Percentiles rank a stretch among this genome's conserved stretches.
These are phyloP conservation scores for Melanocharis versteri DNA, from an alignment of 2,113 vertebrate genomes.

Conservation along the genomic window DNA sequence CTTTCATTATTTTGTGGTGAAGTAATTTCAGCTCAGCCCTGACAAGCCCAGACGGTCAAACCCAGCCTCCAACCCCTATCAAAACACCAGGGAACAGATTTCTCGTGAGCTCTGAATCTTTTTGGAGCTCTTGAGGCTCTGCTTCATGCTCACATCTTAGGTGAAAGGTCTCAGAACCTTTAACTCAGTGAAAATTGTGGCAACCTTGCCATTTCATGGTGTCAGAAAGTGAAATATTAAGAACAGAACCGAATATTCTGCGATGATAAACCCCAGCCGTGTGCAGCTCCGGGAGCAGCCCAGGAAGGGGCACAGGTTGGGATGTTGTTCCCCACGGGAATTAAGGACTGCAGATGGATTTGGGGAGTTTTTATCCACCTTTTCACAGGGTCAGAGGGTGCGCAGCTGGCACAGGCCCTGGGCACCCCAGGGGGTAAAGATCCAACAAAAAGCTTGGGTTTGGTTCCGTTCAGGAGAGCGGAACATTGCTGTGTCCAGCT, in stretches of 20 bases:
- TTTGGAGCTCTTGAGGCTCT: background rate
- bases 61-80: background rate
- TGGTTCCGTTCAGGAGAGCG: rapidly evolving
- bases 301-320: background rate
- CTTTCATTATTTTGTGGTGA: background rate
- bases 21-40: background rate
- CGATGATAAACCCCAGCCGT: background rate
- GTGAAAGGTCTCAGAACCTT: background rate
- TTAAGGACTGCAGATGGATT: rapidly evolving
- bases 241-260: background rate
- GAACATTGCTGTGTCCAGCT: background rate
- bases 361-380: background rate
- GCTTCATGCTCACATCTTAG: rapidly evolving
- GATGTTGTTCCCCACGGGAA: background rate
- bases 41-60: background rate
- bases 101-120: background rate
- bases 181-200: background rate
- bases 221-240: background rate
- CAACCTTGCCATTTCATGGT: background rate
- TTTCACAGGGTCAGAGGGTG: rapidly evolving
- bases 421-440: background rate
- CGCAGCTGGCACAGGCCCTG: background rate
- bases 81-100: background rate
- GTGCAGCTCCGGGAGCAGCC: background rate
- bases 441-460: background rate